Evolutionary conservation across 2,113 vertebrate species (phyloP).

Genomic region (Entosphenus tridentatus): DNA sequence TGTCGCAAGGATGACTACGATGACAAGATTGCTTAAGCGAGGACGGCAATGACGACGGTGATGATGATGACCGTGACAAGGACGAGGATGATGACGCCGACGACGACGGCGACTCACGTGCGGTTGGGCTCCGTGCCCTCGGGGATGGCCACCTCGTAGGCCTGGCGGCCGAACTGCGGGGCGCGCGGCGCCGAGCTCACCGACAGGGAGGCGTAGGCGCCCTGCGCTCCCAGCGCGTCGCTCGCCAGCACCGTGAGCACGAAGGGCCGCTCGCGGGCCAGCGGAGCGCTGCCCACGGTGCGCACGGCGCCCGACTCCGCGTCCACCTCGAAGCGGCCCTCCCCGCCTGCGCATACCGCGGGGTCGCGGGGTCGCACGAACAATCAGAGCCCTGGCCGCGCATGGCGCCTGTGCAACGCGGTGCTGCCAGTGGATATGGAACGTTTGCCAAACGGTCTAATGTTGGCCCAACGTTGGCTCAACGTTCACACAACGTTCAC

Average conservation of each 20-base stretch:
- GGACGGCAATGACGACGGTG: too few relatives aligned
- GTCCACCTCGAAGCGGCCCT: slow-evolving; percentile 47
- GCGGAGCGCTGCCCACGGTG: slow-evolving; percentile 33
- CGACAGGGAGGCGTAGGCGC: slow-evolving; percentile 30
- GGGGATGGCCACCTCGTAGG: slow-evolving; percentile 31
- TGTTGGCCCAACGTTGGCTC: too few relatives aligned
- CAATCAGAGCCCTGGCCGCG: too few relatives aligned
- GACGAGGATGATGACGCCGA: too few relatives aligned
- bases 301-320: slow-evolving; percentile 39
- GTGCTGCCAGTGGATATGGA: too few relatives aligned
- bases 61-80: too few relatives aligned
- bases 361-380: neutral
- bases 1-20: too few relatives aligned
- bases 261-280: slow-evolving; percentile 41
- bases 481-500: too few relatives aligned
- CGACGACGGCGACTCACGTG: slow-evolving; percentile 27
- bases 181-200: slow-evolving; percentile 35
- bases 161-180: slow-evolving; percentile 43
- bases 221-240: slow-evolving; percentile 38
- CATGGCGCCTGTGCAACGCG: too few relatives aligned
- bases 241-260: slow-evolving; percentile 38
- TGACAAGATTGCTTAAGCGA: too few relatives aligned
- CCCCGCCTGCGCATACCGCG: slow-evolving; percentile 27
- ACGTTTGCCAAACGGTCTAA: too few relatives aligned
- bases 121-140: slow-evolving; percentile 34